These are phyloP conservation scores for Coelinius sp. DNA, from an alignment of 2,888 invertebrate species.

Conservation along the genomic window DNA sequence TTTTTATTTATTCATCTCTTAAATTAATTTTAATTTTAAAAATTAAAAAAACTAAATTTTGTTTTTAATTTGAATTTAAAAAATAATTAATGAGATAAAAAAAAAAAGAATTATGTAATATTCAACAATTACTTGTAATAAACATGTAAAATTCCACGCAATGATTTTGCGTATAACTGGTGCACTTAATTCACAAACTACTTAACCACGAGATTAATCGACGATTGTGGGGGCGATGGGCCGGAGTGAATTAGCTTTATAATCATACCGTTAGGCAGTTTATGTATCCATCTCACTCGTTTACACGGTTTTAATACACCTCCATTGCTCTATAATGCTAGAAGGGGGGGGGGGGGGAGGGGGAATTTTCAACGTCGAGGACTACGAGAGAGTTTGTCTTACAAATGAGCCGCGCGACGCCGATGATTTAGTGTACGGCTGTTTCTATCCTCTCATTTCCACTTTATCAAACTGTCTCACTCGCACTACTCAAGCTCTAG, in stretches of 20 bases:
- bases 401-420: slow-evolving; percentile 69
- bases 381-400: slow-evolving; percentile 62
- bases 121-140: no score
- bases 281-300: slow-evolving; percentile 3
- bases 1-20: no score
- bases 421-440: slow-evolving; percentile 65
- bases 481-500: neutral
- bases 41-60: no score
- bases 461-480: neutral
- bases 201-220: slow-evolving; percentile 66
- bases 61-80: no score
- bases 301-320: slow-evolving; percentile 28
- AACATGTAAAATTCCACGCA: slow-evolving; percentile 27
- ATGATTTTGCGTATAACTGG: slow-evolving; percentile 25
- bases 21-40: no score
- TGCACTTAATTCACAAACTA: slow-evolving; percentile 62
- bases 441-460: slow-evolving; percentile 37
- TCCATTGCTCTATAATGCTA: slow-evolving; percentile 36
- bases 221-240: slow-evolving; percentile 65
- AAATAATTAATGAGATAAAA: no score
- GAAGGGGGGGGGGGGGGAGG: slow-evolving; percentile 43
- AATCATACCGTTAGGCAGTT: slow-evolving; percentile 30
- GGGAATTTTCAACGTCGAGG: slow-evolving; percentile 35
- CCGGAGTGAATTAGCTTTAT: slow-evolving; percentile 50
- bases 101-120: no score